These are phyloP conservation scores for Premnoplex brunnescens DNA, from an alignment of 2,797 vertebrate genomes.

Conservation along the genomic window DNA sequence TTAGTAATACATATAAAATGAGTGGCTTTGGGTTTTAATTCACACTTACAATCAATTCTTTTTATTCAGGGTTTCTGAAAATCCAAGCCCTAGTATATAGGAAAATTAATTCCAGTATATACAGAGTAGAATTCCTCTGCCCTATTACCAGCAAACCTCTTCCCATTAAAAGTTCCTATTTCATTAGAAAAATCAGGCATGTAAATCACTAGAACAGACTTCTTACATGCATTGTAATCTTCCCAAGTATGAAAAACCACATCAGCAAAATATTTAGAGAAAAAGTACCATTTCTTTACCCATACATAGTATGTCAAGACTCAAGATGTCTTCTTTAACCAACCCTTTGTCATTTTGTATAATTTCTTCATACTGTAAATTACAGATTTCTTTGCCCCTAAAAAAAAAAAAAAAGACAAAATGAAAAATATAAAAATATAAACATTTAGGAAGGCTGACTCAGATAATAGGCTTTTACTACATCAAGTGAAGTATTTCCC, in stretches of 20 bases:
- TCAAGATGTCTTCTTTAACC: constrained; percentile 78
- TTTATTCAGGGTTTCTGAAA: not conserved
- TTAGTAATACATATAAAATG: not conserved
- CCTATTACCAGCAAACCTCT: not conserved
- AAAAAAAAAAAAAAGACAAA: not conserved
- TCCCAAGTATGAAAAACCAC: not conserved
- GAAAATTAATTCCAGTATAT: not conserved
- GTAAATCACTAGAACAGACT: not conserved
- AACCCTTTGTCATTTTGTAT: constrained; percentile 91
- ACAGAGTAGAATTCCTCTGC: not conserved
- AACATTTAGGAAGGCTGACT: not conserved
- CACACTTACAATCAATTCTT: not conserved
- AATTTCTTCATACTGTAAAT: constrained; percentile 90
- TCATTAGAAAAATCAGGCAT: not conserved
- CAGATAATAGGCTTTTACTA: not conserved
- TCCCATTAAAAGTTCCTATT: not conserved
- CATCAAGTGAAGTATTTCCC: not conserved
- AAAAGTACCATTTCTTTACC: constrained; percentile 66
- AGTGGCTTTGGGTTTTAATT: not conserved
- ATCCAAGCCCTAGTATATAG: not conserved
- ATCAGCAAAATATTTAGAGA: constrained; percentile 41
- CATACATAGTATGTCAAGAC: constrained; percentile 5
- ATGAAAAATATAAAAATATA: not conserved
- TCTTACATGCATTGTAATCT: not conserved
- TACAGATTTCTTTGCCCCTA: constrained; percentile 88